phyloP scores from a whole-genome alignment of 2,113 vertebrate species.

The Rhodinocichla rosea region DNA sequence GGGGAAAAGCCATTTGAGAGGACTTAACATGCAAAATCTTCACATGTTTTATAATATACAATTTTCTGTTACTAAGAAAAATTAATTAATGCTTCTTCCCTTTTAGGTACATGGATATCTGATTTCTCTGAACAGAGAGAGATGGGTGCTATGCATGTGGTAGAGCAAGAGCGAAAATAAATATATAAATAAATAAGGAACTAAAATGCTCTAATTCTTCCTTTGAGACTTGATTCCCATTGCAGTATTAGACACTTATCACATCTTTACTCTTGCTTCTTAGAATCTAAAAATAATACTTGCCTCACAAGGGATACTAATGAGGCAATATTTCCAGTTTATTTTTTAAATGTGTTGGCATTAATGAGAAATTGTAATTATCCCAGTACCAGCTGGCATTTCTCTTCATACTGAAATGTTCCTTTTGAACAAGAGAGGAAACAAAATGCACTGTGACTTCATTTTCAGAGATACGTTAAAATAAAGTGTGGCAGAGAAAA shows the following conservation, averaged over 20 bases:
- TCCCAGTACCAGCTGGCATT: conserved; percentile 46
- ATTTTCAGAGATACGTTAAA: background rate
- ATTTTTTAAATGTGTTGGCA: conserved; percentile 29
- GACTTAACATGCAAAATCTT: background rate
- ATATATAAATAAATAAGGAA: background rate
- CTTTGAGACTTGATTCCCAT: background rate
- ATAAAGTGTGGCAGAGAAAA: background rate
- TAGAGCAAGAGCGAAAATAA: background rate
- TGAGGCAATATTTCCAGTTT: conserved; percentile 11
- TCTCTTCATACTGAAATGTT: conserved; percentile 8
- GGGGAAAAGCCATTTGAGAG: background rate
- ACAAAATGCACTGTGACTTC: conserved; percentile 8
- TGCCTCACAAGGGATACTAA: conserved; percentile 45
- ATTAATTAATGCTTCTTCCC: background rate
- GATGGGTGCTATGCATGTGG: background rate
- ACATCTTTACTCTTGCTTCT: background rate
- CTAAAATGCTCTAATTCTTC: background rate
- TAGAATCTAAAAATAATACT: conserved; percentile 23
- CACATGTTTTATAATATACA: background rate
- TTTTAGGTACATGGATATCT: background rate
- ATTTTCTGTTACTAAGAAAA: background rate
- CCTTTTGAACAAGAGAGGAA: conserved; percentile 32
- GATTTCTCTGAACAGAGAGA: background rate
- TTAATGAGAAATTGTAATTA: conserved; percentile 53
- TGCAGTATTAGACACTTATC: background rate